These are phyloP conservation scores for Enteromius viviparus DNA, from an alignment of 2,797 vertebrate species.

Conservation along the genomic window DNA sequence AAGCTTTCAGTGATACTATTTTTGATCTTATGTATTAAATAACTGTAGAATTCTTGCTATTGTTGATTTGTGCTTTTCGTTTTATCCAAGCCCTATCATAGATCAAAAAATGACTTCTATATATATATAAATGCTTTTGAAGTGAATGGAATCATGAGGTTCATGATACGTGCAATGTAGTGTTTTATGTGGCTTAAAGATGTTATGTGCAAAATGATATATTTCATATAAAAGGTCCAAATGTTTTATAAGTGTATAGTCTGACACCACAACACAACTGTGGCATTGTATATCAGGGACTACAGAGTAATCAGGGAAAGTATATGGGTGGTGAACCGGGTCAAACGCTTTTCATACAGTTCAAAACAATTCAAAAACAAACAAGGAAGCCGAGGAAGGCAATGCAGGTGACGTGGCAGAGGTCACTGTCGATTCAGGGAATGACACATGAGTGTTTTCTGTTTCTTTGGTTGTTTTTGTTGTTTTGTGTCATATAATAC, in stretches of 20 bases:
- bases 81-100: slow-evolving; percentile 41
- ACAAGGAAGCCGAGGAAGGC: slow-evolving; percentile 25
- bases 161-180: slow-evolving; percentile 66
- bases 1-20: slow-evolving; percentile 75
- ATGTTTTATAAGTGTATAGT: slow-evolving; percentile 62
- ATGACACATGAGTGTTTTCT: slow-evolving; percentile 16
- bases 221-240: slow-evolving; percentile 63
- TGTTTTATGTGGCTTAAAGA: slow-evolving; percentile 57
- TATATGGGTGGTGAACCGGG: slow-evolving; percentile 43
- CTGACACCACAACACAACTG: slow-evolving; percentile 64
- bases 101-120: slow-evolving; percentile 46
- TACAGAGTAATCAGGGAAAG: slow-evolving; percentile 53
- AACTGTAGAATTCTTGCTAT: slow-evolving; percentile 49
- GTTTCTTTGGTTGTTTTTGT: background rate
- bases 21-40: slow-evolving; percentile 68
- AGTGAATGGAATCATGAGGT: slow-evolving; percentile 61
- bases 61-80: slow-evolving; percentile 50
- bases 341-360: slow-evolving; percentile 60
- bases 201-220: slow-evolving; percentile 60
- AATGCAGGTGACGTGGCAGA: slow-evolving; percentile 6
- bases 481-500: background rate
- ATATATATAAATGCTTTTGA: slow-evolving; percentile 55
- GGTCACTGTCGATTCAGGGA: slow-evolving; percentile 39
- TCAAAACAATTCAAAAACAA: slow-evolving; percentile 41
- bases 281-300: slow-evolving; percentile 73